Percentiles rank a stretch among this genome's conserved stretches.
Evolutionary conservation across 1,140 invertebrate species (phyloP).

Genomic region (Brachionus rubens): DNA sequence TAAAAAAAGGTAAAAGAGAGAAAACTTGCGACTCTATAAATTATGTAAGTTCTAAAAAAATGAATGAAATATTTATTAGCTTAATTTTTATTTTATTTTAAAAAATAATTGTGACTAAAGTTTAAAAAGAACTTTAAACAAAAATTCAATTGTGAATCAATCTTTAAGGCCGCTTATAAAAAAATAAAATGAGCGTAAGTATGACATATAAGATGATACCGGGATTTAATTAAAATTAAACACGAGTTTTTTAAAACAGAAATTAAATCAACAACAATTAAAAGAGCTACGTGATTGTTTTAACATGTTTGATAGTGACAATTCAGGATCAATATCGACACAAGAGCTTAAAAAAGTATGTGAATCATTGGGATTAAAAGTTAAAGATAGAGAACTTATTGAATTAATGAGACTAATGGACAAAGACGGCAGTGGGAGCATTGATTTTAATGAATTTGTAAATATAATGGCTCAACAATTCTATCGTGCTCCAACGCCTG

Average conservation of each 20-base stretch:
- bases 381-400: background rate
- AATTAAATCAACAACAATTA: background rate
- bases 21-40: no score
- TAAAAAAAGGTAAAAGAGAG: background rate
- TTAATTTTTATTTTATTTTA: no score
- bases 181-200: no score
- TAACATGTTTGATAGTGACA: constrained; percentile 29
- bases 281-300: constrained; percentile 23
- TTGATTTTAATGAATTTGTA: constrained; percentile 44
- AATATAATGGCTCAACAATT: constrained; percentile 21
- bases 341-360: constrained; percentile 1
- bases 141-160: no score
- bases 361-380: background rate
- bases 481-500: background rate
- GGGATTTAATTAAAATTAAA: no score
- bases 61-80: no score
- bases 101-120: no score
- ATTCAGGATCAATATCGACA: constrained; percentile 14
- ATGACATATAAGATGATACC: no score
- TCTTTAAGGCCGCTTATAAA: no score
- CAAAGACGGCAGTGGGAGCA: background rate
- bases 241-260: no score
- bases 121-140: no score
- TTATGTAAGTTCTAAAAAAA: no score
- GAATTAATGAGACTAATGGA: constrained; percentile 33